phyloP scores from a whole-genome alignment of 2,113 vertebrate genomes.

The Rutilus rutilus region DNA sequence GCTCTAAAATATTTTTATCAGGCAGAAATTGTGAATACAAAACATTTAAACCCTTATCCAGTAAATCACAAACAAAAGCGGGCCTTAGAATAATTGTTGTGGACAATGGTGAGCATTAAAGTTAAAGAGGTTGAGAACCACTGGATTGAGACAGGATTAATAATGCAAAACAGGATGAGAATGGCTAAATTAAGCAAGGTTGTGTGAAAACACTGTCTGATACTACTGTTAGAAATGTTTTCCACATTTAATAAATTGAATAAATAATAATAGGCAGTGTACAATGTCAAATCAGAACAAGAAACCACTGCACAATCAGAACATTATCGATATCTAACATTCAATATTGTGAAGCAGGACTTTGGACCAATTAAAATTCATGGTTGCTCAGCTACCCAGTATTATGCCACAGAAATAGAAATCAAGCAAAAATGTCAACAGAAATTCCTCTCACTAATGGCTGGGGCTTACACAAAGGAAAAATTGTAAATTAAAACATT shows the following conservation, averaged over 20 bases:
- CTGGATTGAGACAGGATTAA: neutral
- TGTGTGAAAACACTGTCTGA: neutral
- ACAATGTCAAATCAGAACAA: neutral
- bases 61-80: neutral
- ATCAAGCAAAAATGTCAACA: neutral
- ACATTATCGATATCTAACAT: neutral
- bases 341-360: neutral
- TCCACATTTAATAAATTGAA: neutral
- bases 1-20: neutral
- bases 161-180: neutral
- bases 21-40: neutral
- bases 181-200: neutral
- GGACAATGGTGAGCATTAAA: neutral
- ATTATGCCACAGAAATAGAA: neutral
- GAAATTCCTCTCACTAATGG: neutral
- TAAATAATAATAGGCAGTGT: neutral
- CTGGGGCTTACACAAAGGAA: neutral
- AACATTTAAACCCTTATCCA: neutral
- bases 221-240: neutral
- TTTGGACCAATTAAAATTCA: neutral
- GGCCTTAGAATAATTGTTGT: neutral
- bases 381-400: neutral
- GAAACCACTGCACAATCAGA: neutral
- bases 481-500: neutral
- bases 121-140: neutral